Percentiles rank a stretch among this genome's conserved stretches.
These are phyloP conservation scores for Agonum fuliginosum DNA, from an alignment of 2,888 invertebrate species.

Conservation along the genomic window DNA sequence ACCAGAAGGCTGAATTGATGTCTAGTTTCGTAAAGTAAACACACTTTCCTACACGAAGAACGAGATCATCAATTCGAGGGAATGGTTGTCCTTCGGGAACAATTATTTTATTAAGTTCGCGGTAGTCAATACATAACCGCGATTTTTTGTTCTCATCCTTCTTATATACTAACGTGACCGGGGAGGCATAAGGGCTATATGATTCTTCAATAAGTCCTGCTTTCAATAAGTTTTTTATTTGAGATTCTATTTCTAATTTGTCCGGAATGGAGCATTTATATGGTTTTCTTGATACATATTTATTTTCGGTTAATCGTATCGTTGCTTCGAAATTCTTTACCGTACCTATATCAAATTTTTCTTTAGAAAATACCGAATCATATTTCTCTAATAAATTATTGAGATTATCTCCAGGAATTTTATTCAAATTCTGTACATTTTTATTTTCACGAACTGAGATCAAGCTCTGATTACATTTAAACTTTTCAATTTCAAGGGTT, in stretches of 20 bases:
- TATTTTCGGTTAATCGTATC: constrained; percentile 13
- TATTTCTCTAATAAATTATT: not conserved
- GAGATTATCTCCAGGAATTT: not conserved
- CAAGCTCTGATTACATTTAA: not conserved
- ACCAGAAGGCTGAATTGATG: constrained; percentile 65
- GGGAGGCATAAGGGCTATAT: constrained; percentile 48
- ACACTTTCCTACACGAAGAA: constrained; percentile 59
- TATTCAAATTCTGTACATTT: not conserved
- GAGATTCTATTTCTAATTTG: constrained; percentile 60
- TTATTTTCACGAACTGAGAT: not conserved
- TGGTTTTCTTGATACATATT: constrained; percentile 11
- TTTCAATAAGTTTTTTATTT: not conserved
- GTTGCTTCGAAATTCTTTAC: constrained; percentile 1
- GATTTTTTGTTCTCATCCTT: constrained; percentile 57
- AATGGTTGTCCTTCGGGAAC: constrained; percentile 66
- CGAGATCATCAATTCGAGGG: constrained; percentile 65
- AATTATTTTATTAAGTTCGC: constrained; percentile 62
- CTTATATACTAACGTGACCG: constrained; percentile 44
- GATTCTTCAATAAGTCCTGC: constrained; percentile 5
- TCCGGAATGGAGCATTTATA: constrained; percentile 57
- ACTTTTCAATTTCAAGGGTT: not conserved
- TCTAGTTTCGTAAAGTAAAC: constrained; percentile 62
- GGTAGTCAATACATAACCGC: constrained; percentile 34
- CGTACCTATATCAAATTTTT: constrained; percentile 4
- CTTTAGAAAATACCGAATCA: not conserved